These are phyloP conservation scores for Entomobrya multifasciata DNA, from an alignment of 2,888 invertebrate species.

Conservation along the genomic window DNA sequence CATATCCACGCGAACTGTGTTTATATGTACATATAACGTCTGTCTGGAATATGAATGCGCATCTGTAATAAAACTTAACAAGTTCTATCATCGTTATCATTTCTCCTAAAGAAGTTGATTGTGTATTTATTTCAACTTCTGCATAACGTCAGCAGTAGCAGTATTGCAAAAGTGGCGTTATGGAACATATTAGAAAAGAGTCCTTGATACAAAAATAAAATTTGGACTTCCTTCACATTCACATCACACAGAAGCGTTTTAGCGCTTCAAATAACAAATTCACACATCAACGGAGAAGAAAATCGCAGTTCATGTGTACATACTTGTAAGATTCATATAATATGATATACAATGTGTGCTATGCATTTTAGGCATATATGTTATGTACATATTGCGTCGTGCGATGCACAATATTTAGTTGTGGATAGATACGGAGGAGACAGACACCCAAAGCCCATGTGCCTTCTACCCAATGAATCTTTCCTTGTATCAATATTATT, in stretches of 20 bases:
- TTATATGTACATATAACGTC: not conserved
- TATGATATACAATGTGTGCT: too few relatives aligned
- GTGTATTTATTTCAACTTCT: not conserved
- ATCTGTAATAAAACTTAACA: conserved; percentile 4
- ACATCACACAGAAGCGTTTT: not conserved
- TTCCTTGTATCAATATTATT: conserved; percentile 46
- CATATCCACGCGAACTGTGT: too few relatives aligned
- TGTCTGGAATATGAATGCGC: not conserved
- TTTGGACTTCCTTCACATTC: conserved; percentile 56
- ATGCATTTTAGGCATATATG: too few relatives aligned
- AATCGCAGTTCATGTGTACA: too few relatives aligned
- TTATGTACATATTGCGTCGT: too few relatives aligned
- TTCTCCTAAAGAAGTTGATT: not conserved
- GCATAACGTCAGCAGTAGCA: not conserved
- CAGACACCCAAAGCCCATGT: not conserved
- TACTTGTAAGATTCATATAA: too few relatives aligned
- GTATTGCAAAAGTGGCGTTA: not conserved
- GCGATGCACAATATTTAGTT: too few relatives aligned
- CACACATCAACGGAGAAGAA: not conserved
- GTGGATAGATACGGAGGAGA: too few relatives aligned
- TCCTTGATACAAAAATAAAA: conserved; percentile 77
- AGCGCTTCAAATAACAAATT: not conserved
- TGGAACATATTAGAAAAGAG: not conserved
- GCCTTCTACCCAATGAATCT: not conserved
- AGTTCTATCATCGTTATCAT: conserved; percentile 4